phyloP scores from a whole-genome alignment of 2,888 invertebrate species.

The Scaptomyza cyrtandrae region DNA sequence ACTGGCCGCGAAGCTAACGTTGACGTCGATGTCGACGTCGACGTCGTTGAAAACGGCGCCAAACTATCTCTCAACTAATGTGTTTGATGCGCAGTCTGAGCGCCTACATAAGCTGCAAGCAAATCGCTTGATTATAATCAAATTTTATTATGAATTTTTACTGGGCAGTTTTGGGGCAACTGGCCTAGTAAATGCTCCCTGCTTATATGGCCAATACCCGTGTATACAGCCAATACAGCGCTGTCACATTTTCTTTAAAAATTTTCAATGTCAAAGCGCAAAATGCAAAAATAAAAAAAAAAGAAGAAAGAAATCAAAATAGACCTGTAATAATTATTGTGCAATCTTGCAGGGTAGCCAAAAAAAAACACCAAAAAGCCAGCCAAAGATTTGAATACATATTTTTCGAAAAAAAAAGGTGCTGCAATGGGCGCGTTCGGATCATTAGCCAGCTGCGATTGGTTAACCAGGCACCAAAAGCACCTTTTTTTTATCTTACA shows the following conservation, averaged over 20 bases:
- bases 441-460: slow-evolving; percentile 70
- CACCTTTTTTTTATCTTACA: slow-evolving; percentile 28
- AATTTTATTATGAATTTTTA: slow-evolving; percentile 64
- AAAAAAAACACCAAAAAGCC: slow-evolving; percentile 23
- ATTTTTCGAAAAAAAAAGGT: slow-evolving; percentile 38
- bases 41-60: slow-evolving; percentile 13
- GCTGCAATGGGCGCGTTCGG: slow-evolving; percentile 64
- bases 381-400: slow-evolving; percentile 71
- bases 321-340: slow-evolving; percentile 62
- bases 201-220: slow-evolving; percentile 11
- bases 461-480: slow-evolving; percentile 49
- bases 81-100: slow-evolving; percentile 23
- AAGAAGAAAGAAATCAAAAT: slow-evolving; percentile 43
- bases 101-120: slow-evolving; percentile 68
- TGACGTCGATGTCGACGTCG: slow-evolving; percentile 17
- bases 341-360: slow-evolving; percentile 50
- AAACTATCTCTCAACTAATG: slow-evolving; percentile 42
- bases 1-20: slow-evolving; percentile 11
- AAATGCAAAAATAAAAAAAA: slow-evolving; percentile 29
- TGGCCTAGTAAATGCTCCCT: slow-evolving; percentile 48
- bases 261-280: slow-evolving; percentile 67
- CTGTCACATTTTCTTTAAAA: slow-evolving; percentile 34
- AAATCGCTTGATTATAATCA: slow-evolving; percentile 75
- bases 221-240: neutral
- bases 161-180: slow-evolving; percentile 22